Base-by-base conservation (phyloP, 1,140 invertebrate genomes). In the Aphis gossypii region DNA sequence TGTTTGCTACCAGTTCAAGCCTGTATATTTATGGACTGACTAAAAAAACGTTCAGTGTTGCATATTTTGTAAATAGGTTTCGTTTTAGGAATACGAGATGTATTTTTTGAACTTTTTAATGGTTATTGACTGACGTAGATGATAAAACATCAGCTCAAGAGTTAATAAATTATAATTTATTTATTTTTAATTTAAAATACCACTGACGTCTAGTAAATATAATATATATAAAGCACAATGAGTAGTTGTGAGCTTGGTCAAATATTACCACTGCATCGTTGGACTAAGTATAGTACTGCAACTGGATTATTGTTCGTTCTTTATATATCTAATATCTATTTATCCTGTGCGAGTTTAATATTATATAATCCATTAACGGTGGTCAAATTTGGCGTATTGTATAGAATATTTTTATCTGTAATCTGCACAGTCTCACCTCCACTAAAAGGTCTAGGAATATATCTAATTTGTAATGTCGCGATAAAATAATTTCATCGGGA, bases 41-140 rank as follows among this genome's bases (percentile, higher is more conserved):
- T 35, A 9, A 30, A 68, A 30, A 60, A 86, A 30, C 83, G 84
- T 44, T 30, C 41, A 44, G 41, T 7, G 23, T 86, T 86, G 41
- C 84, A 25, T 86, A 46, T 86, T 18, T 46, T 18, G 41, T 7
- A 76, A 76, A 35, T 35, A 18, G 60, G 11, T 68, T 68, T n/a
- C 30, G 60, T 86, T 86, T 30, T 86, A 44, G 9, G 84, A 14
- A 86, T 30, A 86, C 38, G 44, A 46, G 84, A 44, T 30, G 84
- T 86, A n/a, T 86, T 86, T 46, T 86, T 86, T 44, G 23, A 86
- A 86, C 83, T 86, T 86, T 86, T 46, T 86, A 86, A 86, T 46
- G 84, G 14, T 86, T 86, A 86, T 86, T 86, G 41, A 86, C 84
- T 46, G 84, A 86, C 38, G 23, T 25, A 86, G 30, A 86, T 46